Percentiles rank a stretch among this genome's conserved stretches.
Evolutionary conservation across 2,888 invertebrate species (phyloP).

Genomic region (Thumatha senex): DNA sequence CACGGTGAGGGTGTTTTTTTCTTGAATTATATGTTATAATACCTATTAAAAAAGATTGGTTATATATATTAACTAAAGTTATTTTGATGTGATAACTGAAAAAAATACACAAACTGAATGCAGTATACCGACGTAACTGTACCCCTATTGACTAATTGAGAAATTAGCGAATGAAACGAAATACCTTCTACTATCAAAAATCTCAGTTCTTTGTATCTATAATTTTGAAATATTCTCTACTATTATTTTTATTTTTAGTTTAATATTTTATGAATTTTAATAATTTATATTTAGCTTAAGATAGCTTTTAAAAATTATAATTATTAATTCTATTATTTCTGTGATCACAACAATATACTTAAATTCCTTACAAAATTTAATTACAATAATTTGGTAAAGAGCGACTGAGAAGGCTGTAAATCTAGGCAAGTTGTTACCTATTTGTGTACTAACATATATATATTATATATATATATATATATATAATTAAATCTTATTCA

Average conservation of each 20-base stretch:
- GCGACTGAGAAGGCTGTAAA: constrained; percentile 68
- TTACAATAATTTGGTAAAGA: constrained; percentile 35
- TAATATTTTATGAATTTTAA: too few species aligned
- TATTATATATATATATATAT: too few species aligned
- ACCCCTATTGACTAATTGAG: too few species aligned
- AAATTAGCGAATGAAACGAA: too few species aligned
- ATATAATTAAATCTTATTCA: constrained; percentile 62
- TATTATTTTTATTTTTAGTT: too few species aligned
- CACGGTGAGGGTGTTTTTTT: background rate
- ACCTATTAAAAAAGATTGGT: background rate
- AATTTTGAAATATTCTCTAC: too few species aligned
- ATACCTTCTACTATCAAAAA: too few species aligned
- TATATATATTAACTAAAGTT: background rate
- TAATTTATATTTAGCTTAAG: too few species aligned
- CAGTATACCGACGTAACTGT: too few species aligned
- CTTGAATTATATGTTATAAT: background rate
- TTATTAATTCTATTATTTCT: background rate
- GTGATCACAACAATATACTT: too few species aligned
- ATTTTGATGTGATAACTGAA: background rate
- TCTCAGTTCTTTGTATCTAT: too few species aligned
- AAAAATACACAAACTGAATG: background rate
- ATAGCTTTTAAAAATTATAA: background rate
- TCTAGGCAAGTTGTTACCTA: constrained; percentile 78
- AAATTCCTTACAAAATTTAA: background rate
- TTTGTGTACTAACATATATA: constrained; percentile 78